These are phyloP conservation scores for Ganaspis brasiliensis DNA, from an alignment of 2,888 invertebrate species.

Conservation along the genomic window DNA sequence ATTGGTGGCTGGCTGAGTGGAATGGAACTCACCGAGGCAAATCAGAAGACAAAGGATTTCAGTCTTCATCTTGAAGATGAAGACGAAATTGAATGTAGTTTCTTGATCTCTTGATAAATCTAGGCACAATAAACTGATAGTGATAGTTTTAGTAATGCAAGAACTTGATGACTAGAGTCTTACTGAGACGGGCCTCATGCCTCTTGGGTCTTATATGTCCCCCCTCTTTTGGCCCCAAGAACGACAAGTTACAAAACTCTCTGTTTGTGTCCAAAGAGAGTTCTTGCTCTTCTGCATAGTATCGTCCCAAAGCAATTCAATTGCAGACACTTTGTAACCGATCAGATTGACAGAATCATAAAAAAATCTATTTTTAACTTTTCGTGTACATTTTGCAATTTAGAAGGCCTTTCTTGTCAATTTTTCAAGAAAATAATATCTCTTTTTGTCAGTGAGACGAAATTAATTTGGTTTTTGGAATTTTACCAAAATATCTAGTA, in stretches of 20 bases:
- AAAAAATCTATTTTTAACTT: too few species aligned
- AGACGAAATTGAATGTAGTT: conserved; percentile 44
- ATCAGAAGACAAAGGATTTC: conserved; percentile 70
- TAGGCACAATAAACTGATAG: conserved; percentile 50
- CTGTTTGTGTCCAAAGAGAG: conserved; percentile 64
- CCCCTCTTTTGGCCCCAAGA: conserved; percentile 72
- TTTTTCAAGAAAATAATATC: too few species aligned
- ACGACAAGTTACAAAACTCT: conserved; percentile 59
- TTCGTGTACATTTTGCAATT: too few species aligned
- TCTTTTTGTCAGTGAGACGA: too few species aligned
- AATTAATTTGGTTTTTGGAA: too few species aligned
- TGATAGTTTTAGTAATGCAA: conserved; percentile 55
- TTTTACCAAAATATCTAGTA: too few species aligned
- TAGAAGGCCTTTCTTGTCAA: too few species aligned
- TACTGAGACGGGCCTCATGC: conserved; percentile 75
- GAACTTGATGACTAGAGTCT: conserved; percentile 77
- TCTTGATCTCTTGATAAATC: conserved; percentile 51
- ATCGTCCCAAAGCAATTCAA: conserved; percentile 34
- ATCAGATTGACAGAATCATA: too few species aligned
- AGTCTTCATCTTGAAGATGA: conserved; percentile 73
- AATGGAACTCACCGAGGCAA: conserved; percentile 72
- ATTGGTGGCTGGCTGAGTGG: neutral
- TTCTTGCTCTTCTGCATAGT: conserved; percentile 65
- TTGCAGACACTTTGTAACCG: conserved; percentile 3
- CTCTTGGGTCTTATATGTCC: conserved; percentile 78